Percentiles rank a stretch among this genome's conserved stretches.
Conservation (phyloP, 2,113 vertebrate species). For the Sebastes schlegelii region DNA sequence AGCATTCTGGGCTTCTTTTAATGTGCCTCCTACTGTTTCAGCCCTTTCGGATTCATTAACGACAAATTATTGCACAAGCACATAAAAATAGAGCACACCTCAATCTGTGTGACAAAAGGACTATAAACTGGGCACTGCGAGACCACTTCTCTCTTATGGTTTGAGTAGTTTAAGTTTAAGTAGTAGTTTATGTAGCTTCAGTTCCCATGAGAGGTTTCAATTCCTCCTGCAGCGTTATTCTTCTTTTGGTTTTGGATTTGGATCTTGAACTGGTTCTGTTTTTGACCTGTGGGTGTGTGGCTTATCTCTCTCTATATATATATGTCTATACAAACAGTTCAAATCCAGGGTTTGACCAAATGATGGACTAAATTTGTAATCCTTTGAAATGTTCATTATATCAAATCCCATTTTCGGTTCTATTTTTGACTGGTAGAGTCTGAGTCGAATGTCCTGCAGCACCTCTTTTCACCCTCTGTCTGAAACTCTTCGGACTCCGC, state of each 20-base stretch:
- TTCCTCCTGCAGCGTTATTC: not conserved
- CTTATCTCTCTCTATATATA: not conserved
- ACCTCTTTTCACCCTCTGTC: too few species aligned
- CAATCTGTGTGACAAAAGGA: not conserved
- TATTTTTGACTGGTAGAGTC: not conserved
- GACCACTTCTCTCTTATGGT: not conserved
- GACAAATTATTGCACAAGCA: not conserved
- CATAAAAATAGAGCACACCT: not conserved
- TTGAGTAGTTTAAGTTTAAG: too few species aligned
- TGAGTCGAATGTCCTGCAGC: too few species aligned
- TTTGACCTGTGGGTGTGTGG: not conserved
- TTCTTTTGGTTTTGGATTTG: not conserved
- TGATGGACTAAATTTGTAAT: not conserved
- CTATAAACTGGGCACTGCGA: not conserved
- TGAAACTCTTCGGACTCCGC: too few species aligned
- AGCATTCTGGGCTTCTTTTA: too few species aligned
- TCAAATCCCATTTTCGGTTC: not conserved
- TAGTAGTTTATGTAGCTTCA: too few species aligned
- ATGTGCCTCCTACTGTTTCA: too few species aligned
- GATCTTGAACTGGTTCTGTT: not conserved
- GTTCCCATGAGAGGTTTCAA: not conserved
- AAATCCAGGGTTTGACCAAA: not conserved
- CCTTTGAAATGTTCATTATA: not conserved
- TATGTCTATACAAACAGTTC: too few species aligned
- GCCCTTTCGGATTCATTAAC: too few species aligned